Evolutionary conservation across 1,140 invertebrate species (phyloP).

Genomic region (Mycetomoellerius zeteki): DNA sequence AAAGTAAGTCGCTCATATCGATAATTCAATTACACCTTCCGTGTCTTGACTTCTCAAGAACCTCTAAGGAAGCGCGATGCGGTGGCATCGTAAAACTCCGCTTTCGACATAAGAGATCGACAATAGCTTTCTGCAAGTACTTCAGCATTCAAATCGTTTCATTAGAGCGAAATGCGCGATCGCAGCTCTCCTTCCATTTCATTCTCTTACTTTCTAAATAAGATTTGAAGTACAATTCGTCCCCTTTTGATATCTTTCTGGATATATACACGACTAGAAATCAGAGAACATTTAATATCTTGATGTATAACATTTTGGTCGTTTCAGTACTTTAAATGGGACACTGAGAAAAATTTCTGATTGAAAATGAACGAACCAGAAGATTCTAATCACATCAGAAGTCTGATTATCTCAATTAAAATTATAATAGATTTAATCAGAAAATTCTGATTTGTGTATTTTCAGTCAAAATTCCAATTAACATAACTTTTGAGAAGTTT

Average conservation of each 20-base stretch:
- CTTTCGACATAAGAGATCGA: slow-evolving; percentile 8
- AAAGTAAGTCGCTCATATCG: neutral
- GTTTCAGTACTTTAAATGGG: neutral
- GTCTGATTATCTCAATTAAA: no score
- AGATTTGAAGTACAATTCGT: slow-evolving; percentile 14
- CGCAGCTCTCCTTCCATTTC: slow-evolving; percentile 8
- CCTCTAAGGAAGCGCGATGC: neutral
- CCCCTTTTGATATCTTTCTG: neutral
- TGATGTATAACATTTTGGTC: neutral
- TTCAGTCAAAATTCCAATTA: no score
- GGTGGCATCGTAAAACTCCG: neutral
- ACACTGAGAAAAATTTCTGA: no score
- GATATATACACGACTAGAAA: slow-evolving; percentile 3
- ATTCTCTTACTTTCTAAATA: slow-evolving; percentile 33
- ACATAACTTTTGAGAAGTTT: no score
- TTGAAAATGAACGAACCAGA: no score
- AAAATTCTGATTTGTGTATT: no score
- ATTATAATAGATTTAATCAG: no score
- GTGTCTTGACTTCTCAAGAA: slow-evolving; percentile 10
- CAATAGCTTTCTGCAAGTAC: slow-evolving; percentile 14
- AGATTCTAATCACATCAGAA: no score
- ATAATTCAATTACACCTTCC: neutral
- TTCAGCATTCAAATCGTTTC: slow-evolving; percentile 39
- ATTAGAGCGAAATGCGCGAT: neutral
- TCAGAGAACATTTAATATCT: neutral